A percentile compares a stretch with the other conserved stretches of the same genome.
Conservation (phyloP, 2,888 invertebrate species). For the Tortricodes alternella region DNA sequence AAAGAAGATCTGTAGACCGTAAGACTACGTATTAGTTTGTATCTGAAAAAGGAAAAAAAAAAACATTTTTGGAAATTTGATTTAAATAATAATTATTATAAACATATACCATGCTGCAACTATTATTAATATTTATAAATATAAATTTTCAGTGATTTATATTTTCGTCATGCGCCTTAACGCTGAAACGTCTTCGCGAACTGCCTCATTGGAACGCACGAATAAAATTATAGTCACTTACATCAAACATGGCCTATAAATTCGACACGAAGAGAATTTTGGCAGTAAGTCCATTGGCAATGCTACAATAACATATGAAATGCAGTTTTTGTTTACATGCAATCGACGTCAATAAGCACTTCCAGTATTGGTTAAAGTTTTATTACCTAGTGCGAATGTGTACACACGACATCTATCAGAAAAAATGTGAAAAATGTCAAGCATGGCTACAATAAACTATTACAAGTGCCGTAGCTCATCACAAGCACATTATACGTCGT, state of each 20-base stretch:
- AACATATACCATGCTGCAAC: constrained; percentile 37
- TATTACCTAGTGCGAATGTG: constrained; percentile 1
- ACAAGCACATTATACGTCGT: constrained; percentile 37
- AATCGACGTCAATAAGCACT: constrained; percentile 39
- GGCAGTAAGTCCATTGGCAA: constrained; percentile 65
- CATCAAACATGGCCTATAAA: constrained; percentile 50
- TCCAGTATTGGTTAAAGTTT: constrained; percentile 16
- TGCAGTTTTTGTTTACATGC: constrained; percentile 65
- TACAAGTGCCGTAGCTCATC: constrained; percentile 41
- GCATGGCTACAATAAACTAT: constrained; percentile 33
- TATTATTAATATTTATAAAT: constrained; percentile 47
- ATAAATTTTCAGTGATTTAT: constrained; percentile 55
- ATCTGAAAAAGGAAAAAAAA: no score
- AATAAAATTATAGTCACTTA: constrained; percentile 45
- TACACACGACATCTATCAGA: constrained; percentile 24
- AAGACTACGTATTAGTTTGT: no score
- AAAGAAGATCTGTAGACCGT: no score
- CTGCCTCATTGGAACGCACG: constrained; percentile 21
- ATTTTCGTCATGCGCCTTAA: constrained; percentile 45
- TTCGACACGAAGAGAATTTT: constrained; percentile 53
- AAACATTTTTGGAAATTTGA: no score
- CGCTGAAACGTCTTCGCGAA: constrained; percentile 34
- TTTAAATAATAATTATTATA: neutral
- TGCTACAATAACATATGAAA: constrained; percentile 36
- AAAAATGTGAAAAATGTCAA: constrained; percentile 36